Conservation (phyloP, 2,113 vertebrate species). For the Ageneiosus marmoratus region DNA sequence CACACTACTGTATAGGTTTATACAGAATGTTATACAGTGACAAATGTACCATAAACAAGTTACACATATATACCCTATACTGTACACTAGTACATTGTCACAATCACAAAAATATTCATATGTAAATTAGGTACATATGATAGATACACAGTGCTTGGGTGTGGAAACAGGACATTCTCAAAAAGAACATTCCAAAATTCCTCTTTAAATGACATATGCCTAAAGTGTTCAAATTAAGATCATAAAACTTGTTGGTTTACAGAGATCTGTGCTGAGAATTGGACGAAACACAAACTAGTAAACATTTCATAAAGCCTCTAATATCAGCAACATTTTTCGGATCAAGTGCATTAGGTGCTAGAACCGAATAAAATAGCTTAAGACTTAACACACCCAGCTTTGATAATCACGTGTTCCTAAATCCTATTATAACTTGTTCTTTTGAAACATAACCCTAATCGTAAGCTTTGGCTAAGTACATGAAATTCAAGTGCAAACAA, state of each 20-base stretch:
- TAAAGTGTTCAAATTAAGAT: not conserved
- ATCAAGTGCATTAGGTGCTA: not conserved
- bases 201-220: not conserved
- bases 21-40: not conserved
- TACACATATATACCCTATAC: not conserved
- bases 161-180: not conserved
- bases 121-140: constrained; percentile 56
- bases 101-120: constrained; percentile 22
- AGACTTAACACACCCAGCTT: not conserved
- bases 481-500: not conserved
- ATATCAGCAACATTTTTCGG: not conserved
- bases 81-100: not conserved
- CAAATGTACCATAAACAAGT: not conserved
- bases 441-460: not conserved
- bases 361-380: not conserved
- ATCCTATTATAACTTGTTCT: constrained; percentile 10
- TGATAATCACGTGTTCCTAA: not conserved
- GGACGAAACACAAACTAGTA: not conserved
- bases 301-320: not conserved
- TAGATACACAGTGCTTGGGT: not conserved
- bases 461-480: not conserved
- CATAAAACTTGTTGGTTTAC: not conserved
- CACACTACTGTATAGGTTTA: too few species aligned
- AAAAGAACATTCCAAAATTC: not conserved
- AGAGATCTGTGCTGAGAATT: not conserved